Conservation (phyloP, 2,888 invertebrate genomes). For the Amblyteles armatorius region DNA sequence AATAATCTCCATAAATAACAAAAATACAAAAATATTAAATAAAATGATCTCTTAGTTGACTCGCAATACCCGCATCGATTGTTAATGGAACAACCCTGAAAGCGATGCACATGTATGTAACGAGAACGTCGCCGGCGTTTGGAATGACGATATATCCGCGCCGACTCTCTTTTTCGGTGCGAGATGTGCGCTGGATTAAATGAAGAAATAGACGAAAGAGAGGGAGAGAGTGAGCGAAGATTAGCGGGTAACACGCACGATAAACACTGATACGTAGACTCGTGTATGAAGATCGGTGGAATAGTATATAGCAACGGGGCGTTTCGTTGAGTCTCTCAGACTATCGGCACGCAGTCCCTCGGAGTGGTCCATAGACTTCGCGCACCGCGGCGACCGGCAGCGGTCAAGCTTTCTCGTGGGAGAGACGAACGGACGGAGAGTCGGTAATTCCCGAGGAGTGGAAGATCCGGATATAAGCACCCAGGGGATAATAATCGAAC, state of each 20-base stretch:
- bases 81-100: slow-evolving; percentile 38
- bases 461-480: slow-evolving; percentile 45
- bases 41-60: slow-evolving; percentile 1
- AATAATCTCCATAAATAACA: not conserved
- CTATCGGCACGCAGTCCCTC: slow-evolving; percentile 58
- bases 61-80: not conserved
- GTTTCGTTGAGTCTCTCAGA: slow-evolving; percentile 58
- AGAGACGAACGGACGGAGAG: slow-evolving; percentile 32
- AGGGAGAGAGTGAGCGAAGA: slow-evolving; percentile 8
- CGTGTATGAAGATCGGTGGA: slow-evolving; percentile 56
- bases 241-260: slow-evolving; percentile 13
- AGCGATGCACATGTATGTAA: slow-evolving; percentile 19
- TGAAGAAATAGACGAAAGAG: slow-evolving; percentile 22
- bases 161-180: slow-evolving; percentile 33
- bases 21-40: not conserved
- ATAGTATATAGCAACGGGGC: slow-evolving; percentile 55
- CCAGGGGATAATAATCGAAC: slow-evolving; percentile 29
- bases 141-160: slow-evolving; percentile 32
- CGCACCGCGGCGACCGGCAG: slow-evolving; percentile 41
- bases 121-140: slow-evolving; percentile 11
- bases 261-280: slow-evolving; percentile 21
- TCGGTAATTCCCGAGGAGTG: slow-evolving; percentile 28
- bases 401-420: slow-evolving; percentile 29
- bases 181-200: slow-evolving; percentile 39
- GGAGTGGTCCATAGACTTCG: slow-evolving; percentile 16